Conservation (phyloP, 2,888 invertebrate species). For the Aricia artaxerxes region DNA sequence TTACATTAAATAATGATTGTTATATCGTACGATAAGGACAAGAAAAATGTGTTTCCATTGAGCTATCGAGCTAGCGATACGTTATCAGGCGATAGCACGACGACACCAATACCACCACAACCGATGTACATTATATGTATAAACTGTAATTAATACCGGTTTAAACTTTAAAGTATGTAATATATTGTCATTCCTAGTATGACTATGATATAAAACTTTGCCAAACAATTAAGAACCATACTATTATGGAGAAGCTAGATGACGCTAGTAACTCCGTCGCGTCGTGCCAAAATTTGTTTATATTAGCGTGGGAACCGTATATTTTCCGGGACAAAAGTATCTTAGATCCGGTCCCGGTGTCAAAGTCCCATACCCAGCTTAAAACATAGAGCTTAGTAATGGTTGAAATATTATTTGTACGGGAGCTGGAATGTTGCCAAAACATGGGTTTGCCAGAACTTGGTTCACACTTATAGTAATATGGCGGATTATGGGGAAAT, state of each 20-base stretch:
- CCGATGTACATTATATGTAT: too few species aligned
- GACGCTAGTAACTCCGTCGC: too few species aligned
- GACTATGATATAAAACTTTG: background rate
- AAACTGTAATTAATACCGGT: background rate
- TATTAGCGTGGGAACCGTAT: too few species aligned
- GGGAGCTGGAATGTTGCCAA: conserved; percentile 14
- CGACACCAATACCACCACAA: background rate
- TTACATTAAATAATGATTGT: background rate
- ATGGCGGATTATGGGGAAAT: background rate
- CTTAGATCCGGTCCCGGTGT: too few species aligned
- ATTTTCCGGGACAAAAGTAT: too few species aligned
- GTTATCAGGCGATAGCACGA: background rate
- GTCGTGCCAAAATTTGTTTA: too few species aligned
- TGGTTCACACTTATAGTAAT: background rate
- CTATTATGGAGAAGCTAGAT: too few species aligned
- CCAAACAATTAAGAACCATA: background rate
- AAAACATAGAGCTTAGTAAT: background rate
- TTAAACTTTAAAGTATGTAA: too few species aligned
- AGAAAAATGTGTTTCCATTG: background rate
- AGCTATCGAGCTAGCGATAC: background rate
- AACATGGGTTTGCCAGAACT: background rate
- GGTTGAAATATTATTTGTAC: conserved; percentile 20
- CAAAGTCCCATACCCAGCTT: too few species aligned
- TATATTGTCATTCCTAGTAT: too few species aligned
- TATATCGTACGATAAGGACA: conserved; percentile 3